Evolutionary conservation across 2,113 vertebrate genomes (phyloP).

Genomic region (Calidris pygmaea): DNA sequence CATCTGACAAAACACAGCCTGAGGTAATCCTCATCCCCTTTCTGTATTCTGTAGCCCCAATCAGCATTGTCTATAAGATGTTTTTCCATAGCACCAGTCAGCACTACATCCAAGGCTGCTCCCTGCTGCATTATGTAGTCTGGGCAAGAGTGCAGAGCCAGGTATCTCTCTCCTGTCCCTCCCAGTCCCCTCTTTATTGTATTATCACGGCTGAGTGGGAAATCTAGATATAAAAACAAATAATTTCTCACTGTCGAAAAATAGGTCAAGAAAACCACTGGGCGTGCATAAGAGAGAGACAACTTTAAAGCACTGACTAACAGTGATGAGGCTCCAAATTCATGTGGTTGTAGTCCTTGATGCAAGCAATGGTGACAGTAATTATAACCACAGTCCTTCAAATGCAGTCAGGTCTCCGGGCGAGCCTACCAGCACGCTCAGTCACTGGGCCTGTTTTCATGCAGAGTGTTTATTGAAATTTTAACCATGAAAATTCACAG

Average conservation of each 20-base stretch:
- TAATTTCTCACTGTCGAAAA: slow-evolving; percentile 11
- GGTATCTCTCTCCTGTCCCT: background rate
- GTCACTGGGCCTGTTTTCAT: background rate
- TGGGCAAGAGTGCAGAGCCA: background rate
- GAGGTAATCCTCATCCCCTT: background rate
- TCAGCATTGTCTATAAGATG: background rate
- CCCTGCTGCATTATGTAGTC: background rate
- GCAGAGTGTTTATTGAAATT: background rate
- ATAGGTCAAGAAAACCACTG: slow-evolving; percentile 33
- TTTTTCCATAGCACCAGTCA: background rate
- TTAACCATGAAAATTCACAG: background rate
- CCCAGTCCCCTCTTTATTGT: background rate
- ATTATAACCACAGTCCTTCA: slow-evolving; percentile 22
- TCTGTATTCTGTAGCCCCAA: background rate
- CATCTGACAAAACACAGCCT: background rate
- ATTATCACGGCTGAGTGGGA: background rate
- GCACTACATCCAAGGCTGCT: background rate
- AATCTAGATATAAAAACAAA: background rate
- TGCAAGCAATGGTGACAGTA: slow-evolving; percentile 54
- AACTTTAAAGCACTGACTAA: slow-evolving; percentile 12
- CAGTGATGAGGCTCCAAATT: slow-evolving; percentile 22
- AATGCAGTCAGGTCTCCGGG: background rate
- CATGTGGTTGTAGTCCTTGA: slow-evolving; percentile 11
- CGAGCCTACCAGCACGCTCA: background rate
- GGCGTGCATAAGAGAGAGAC: background rate